Percentiles rank a stretch among this genome's conserved stretches.
Evolutionary conservation across 2,113 vertebrate species (phyloP).

Genomic region (Apteryx mantelli): DNA sequence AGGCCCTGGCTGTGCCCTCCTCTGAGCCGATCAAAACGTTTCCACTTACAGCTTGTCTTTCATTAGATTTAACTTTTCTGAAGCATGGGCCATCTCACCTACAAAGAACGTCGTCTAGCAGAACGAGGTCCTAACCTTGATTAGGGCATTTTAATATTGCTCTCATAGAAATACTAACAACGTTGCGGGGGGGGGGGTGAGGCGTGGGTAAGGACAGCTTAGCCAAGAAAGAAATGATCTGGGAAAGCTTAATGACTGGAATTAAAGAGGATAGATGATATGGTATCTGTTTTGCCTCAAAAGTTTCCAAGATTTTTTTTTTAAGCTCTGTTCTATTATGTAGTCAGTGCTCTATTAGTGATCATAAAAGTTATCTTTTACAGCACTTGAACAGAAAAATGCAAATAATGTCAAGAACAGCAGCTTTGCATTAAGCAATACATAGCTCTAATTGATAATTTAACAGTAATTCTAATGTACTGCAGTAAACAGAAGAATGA

Average conservation of each 20-base stretch:
- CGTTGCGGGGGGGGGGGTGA: too few species aligned
- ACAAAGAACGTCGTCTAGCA: accelerated
- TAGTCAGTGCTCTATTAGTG: not conserved
- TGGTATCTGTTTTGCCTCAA: not conserved
- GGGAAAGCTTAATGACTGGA: not conserved
- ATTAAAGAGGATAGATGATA: not conserved
- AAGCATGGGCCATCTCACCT: not conserved
- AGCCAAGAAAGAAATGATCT: not conserved
- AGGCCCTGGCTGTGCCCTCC: not conserved
- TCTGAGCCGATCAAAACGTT: not conserved
- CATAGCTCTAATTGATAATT: conserved; percentile 28
- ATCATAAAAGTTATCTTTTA: not conserved
- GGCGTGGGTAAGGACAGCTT: not conserved
- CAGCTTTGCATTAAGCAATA: conserved; percentile 11
- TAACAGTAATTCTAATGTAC: conserved; percentile 20
- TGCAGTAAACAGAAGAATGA: not conserved
- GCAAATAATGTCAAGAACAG: not conserved
- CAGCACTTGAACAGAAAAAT: not conserved
- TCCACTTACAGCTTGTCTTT: not conserved
- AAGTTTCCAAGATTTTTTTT: not conserved
- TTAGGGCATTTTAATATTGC: not conserved
- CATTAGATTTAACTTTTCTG: not conserved
- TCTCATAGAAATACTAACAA: not conserved
- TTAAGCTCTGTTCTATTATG: not conserved
- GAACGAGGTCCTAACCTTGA: not conserved